Evolutionary conservation across 2,888 invertebrate genomes (phyloP), one percentile per base, ranked within the genome.

Genomic region (Idaea biselata): DNA sequence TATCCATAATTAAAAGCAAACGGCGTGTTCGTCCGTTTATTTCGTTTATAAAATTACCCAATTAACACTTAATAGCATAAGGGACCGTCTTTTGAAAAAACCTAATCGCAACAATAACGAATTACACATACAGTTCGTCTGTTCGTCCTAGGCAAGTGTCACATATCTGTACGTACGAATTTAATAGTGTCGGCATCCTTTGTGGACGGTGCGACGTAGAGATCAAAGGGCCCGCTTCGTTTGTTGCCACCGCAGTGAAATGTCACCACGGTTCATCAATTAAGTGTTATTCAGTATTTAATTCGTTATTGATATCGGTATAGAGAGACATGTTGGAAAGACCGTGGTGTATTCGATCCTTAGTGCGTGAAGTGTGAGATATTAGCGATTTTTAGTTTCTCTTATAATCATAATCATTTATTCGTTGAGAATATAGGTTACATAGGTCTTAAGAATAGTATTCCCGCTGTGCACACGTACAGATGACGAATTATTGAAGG

Each of bases 261-360:
- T 92, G 91, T 92, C 91, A 91, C 91, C 91, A 86, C 86, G 86
- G 84, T 86, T 84, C 78, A 85, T 87, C 88, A 89, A 90, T 91
- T 91, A 91, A 86, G 84, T 78, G 82, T 76, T 83, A 83, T 83
- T 77, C 82, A 77, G 79, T 79, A 77, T 77, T 84, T 84, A 87
- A 86, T 84, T 78, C 79, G 84, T 81, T 87, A 87, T 88, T 87
- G 88, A 89, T 88, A 89, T 86, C 85, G 81, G 70, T 81, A 82
- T 79, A 67, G 73, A 74, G 78, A 69, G 78, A 75, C 76, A 74
- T 73, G 68, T 75, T 63, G 73, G 78, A 80, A 83, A 82, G 79
- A 69, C 76, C 78, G 81, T 83, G 79, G 78, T 80, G 77, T 83
- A 84, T 85, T 83, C 74, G 75, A 73, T 69, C 77, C 72, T 74